phyloP scores from a whole-genome alignment of 2,888 invertebrate species.

The Beris chalybata region DNA sequence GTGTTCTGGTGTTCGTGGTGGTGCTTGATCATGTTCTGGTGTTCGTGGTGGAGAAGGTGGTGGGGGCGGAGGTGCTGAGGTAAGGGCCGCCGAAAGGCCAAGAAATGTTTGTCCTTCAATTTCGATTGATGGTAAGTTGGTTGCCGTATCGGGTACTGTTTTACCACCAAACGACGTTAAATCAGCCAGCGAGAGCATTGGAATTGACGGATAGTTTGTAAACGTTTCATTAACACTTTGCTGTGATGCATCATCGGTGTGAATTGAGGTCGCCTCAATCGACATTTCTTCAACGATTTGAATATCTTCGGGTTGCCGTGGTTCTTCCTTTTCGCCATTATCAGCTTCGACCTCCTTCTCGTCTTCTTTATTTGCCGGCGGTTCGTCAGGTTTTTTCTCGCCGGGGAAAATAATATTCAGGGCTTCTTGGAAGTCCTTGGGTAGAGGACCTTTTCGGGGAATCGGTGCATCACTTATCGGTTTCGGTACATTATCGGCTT shows the following conservation, averaged over 20 bases:
- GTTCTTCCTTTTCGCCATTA: neutral
- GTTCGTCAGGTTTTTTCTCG: constrained; percentile 51
- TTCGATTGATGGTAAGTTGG: neutral
- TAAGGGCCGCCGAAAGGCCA: constrained; percentile 31
- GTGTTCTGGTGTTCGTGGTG: neutral
- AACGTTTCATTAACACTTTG: constrained; percentile 46
- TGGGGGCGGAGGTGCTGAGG: constrained; percentile 42
- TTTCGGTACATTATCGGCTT: constrained; percentile 54
- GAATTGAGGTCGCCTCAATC: neutral
- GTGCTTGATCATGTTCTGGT: constrained; percentile 25
- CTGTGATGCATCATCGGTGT: constrained; percentile 44
- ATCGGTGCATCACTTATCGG: constrained; percentile 56
- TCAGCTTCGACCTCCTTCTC: neutral
- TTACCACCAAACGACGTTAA: too few species aligned
- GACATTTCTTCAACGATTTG: neutral
- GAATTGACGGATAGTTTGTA: constrained; percentile 28
- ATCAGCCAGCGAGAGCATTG: neutral
- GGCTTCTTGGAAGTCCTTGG: constrained; percentile 64
- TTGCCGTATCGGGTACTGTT: neutral
- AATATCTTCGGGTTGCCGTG: neutral
- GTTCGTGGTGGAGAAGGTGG: constrained; percentile 36
- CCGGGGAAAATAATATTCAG: constrained; percentile 63
- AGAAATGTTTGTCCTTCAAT: constrained; percentile 31
- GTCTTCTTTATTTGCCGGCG: neutral
- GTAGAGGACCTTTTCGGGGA: constrained; percentile 58